Evolutionary conservation across 2,113 vertebrate genomes (phyloP).

Genomic region (Myotis davidii): DNA sequence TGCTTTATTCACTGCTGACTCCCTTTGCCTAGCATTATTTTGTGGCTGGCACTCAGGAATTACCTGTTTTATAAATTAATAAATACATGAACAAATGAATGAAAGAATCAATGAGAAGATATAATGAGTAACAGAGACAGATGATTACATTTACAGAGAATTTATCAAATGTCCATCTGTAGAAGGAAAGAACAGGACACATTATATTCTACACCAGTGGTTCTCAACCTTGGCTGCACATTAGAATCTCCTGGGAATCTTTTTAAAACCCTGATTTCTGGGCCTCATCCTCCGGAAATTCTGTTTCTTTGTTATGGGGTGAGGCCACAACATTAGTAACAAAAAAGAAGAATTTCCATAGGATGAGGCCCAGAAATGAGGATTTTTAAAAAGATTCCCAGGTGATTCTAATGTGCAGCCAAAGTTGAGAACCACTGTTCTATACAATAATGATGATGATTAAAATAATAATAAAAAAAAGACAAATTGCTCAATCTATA

Average conservation of each 20-base stretch:
- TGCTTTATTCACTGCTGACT: constrained; percentile 31
- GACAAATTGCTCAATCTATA: not conserved
- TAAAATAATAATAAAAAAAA: not conserved
- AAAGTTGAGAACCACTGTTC: too few species aligned
- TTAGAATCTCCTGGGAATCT: too few species aligned
- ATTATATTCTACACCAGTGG: not conserved
- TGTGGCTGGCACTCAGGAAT: not conserved
- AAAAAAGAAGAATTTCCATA: too few species aligned
- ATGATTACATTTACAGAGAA: not conserved
- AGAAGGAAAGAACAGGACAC: not conserved
- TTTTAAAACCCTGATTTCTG: too few species aligned
- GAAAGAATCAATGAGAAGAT: not conserved
- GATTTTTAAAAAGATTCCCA: too few species aligned
- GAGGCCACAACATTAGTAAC: too few species aligned
- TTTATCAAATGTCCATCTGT: not conserved
- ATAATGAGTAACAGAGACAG: not conserved
- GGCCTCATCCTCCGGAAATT: too few species aligned
- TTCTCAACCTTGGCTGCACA: too few species aligned
- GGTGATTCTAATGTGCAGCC: too few species aligned
- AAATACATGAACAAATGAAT: not conserved
- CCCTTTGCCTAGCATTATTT: not conserved
- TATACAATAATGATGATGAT: not conserved
- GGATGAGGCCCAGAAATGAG: too few species aligned
- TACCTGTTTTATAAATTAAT: not conserved
- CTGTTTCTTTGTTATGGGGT: too few species aligned